Evolutionary conservation across 2,113 vertebrate species (phyloP), one percentile per base, ranked within the genome.

Genomic region (Mohoua ochrocephala): DNA sequence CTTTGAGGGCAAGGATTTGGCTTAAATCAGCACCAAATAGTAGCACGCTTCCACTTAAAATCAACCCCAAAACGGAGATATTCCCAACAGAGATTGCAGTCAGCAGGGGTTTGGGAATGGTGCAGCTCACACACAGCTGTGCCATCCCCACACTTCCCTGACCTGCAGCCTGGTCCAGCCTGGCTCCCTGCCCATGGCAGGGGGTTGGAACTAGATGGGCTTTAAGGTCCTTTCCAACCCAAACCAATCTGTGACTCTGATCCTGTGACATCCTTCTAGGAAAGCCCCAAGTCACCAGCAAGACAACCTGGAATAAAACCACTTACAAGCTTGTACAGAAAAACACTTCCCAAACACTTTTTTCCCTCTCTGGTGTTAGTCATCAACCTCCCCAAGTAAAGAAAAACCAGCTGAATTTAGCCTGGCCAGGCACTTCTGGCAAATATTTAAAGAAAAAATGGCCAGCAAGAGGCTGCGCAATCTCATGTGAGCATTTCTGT

Each of bases 1-100:
- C 67, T 2, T 1, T 0, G 1, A 44, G 19, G 39, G 39, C 57
- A 88, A 42, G 20, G 27, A 26, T 16, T 1, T 0, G 30, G 30
- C 82, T 76, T 35, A 21, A 61, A 41, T 18, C 30, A 77, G 16
- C 71, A 60, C n/a, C 0, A 1, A 39, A 10, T 0, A 9, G 31
- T 7, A 52, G 45, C 37, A 35, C 30, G 9, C 6, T 57, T 76
- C 63, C 73, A 37, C 13, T 9, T 11, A 71, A 69, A 84, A 23
- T 28, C 44, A 54, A 5, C 31, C 9, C 37, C 59, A 57, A 11
- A 61, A 10, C 6, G 2, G 3, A 88, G 86, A 14, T 13, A 24
- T 3, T 81, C 70, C 69, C 75, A 33, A 0, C 0, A 2, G 54
- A 53, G 63, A 59, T 8, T 28, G 15, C 67, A 42, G 42, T 4